Percentiles rank a stretch among this genome's conserved stretches.
Evolutionary conservation across 2,888 invertebrate species (phyloP).

Genomic region (Parochlus steinenii): DNA sequence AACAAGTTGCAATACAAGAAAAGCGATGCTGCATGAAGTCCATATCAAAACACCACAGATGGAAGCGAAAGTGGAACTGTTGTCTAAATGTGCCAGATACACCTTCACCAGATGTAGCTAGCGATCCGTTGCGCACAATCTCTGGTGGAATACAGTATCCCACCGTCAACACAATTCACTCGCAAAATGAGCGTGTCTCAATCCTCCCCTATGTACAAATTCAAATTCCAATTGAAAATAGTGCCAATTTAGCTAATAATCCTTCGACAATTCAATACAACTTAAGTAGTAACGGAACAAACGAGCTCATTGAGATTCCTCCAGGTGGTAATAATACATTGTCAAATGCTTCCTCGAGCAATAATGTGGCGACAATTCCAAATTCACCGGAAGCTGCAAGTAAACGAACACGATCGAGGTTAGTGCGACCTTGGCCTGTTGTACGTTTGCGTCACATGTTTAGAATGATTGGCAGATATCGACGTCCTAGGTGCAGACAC

Average conservation of each 20-base stretch:
- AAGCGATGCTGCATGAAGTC: constrained; percentile 23
- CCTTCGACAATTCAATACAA: not conserved
- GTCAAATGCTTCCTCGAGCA: constrained; percentile 18
- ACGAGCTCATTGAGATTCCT: not conserved
- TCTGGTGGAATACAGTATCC: constrained; percentile 16
- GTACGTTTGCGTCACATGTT: constrained; percentile 26
- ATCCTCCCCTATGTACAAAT: constrained; percentile 13
- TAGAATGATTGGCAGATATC: constrained; percentile 27
- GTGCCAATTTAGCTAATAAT: constrained; percentile 10
- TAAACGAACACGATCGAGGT: constrained; percentile 14
- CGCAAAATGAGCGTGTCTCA: constrained; percentile 16
- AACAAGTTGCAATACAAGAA: constrained; percentile 16
- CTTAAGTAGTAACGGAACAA: not conserved
- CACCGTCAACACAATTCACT: constrained; percentile 12
- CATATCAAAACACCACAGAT: constrained; percentile 30
- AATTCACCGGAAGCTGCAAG: constrained; percentile 14
- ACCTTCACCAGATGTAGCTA: constrained; percentile 35
- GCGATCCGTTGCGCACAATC: constrained; percentile 30
- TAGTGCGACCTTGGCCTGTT: constrained; percentile 23
- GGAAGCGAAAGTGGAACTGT: constrained; percentile 40
- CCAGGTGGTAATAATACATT: constrained; percentile 19
- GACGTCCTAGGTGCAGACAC: constrained; percentile 25
- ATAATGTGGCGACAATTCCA: constrained; percentile 22
- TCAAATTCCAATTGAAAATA: constrained; percentile 12
- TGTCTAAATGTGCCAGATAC: constrained; percentile 40